Evolutionary conservation across 2,113 vertebrate genomes (phyloP), one percentile per base, ranked within the genome.

Genomic region (Heterocephalus glaber): DNA sequence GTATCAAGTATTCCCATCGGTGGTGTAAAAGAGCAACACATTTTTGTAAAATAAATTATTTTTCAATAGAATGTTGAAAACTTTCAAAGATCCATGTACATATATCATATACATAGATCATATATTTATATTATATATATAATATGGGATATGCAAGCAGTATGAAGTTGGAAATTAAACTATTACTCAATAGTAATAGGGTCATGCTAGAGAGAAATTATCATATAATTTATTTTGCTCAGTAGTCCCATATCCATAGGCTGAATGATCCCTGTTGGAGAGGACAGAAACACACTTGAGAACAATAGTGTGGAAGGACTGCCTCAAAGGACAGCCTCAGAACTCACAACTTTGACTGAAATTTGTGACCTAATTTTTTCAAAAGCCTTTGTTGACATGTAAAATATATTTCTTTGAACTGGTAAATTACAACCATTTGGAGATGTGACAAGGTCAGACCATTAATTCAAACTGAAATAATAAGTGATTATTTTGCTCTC

Each of bases 341-440:
- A 70, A 44, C 19, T 2, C 30, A 79, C 47, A 65, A 72, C 12
- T 10, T 52, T 24, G 1, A 58, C 77, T 93, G 72, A 65, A 83
- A 90, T 66, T 5, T 49, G 44, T 94, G 80, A 90, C 38, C 54
- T 33, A 60, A 44, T 49, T 61, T 58, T 93, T 52, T 41, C n/a
- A 80, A 68, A 77, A 76, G 30, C 44, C 30, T 82, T 74, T 49
- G 16, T 11, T 93, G 61, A 11, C 56, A 56, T 79, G 30, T 80
- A 79, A 83, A 94, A 33, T 92, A 47, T 47, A 17, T 54, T 56
- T n/a, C 79, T 92, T 77, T 93, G 3, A 88, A 90, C 19, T 47
- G n/a, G 38, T 13, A 96, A 60, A 80, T 81, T 63, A 86, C n/a
- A n/a, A 52, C n/a, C 70, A 85, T 85, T 89, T 90, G 61, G 74